These are phyloP conservation scores for Cossypha heuglini DNA, from an alignment of 2,797 vertebrate species.

Conservation along the genomic window DNA sequence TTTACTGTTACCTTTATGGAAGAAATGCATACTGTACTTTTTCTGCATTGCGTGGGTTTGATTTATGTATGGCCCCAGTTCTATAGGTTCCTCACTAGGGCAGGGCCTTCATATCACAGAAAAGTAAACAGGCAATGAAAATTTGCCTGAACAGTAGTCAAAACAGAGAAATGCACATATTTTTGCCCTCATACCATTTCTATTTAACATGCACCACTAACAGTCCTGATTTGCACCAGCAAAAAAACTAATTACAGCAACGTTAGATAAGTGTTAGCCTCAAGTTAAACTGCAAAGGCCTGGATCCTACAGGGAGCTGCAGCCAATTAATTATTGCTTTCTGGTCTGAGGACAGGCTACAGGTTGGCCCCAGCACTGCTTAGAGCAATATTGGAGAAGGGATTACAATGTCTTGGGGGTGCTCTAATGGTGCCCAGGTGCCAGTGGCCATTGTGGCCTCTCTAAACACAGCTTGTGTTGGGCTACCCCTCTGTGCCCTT, in stretches of 20 bases:
- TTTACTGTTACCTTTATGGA: constrained; percentile 41
- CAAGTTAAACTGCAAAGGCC: not conserved
- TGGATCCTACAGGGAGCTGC: not conserved
- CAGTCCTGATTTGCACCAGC: not conserved
- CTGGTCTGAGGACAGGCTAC: not conserved
- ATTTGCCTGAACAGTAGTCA: not conserved
- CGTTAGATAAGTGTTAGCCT: not conserved
- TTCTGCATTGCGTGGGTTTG: constrained; percentile 1
- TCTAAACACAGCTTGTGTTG: not conserved
- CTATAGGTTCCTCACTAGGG: not conserved
- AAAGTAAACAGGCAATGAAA: not conserved
- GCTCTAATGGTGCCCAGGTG: not conserved
- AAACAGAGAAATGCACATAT: not conserved
- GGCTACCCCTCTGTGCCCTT: not conserved
- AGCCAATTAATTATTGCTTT: not conserved
- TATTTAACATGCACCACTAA: not conserved
- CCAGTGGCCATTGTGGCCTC: fast-evolving
- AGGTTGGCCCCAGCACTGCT: not conserved
- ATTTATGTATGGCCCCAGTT: not conserved
- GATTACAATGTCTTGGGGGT: not conserved
- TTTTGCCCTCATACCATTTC: not conserved
- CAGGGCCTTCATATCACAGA: not conserved
- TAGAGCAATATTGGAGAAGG: not conserved
- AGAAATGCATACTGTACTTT: constrained; percentile 36
- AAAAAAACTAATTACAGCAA: not conserved